Percentiles rank a stretch among this genome's conserved stretches.
Evolutionary conservation across 2,113 vertebrate genomes (phyloP).

Genomic region (Siniperca chuatsi): DNA sequence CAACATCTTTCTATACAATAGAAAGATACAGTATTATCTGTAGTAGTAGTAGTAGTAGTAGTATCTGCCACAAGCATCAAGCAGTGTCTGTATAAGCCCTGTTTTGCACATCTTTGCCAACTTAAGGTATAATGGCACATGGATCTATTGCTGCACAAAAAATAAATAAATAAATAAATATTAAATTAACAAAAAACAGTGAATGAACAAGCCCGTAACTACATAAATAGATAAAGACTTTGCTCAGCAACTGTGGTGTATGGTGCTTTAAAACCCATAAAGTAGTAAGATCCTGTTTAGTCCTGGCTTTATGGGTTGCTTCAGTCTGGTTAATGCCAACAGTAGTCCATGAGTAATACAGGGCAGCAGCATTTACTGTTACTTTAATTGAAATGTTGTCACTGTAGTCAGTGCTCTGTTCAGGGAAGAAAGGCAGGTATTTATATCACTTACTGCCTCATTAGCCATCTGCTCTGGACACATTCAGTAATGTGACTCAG

Average conservation of each 20-base stretch:
- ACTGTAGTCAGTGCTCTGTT: background rate
- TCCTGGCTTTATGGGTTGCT: slow-evolving; percentile 6
- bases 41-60: too few relatives aligned
- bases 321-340: slow-evolving; percentile 8
- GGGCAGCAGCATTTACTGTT: slow-evolving; percentile 16
- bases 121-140: slow-evolving; percentile 63
- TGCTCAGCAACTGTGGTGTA: background rate
- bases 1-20: background rate
- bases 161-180: slow-evolving; percentile 37
- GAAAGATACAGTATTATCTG: slow-evolving; percentile 9
- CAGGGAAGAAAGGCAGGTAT: slow-evolving; percentile 37
- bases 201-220: slow-evolving; percentile 23
- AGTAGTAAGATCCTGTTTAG: slow-evolving; percentile 1
- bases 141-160: slow-evolving; percentile 43
- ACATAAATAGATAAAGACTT: slow-evolving; percentile 30
- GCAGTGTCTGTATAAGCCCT: slow-evolving; percentile 31
- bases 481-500: slow-evolving; percentile 27
- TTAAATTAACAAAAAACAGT: background rate
- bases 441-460: slow-evolving; percentile 46
- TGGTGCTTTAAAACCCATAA: background rate
- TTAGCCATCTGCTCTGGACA: slow-evolving; percentile 45
- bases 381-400: slow-evolving; percentile 28
- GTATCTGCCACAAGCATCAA: slow-evolving; percentile 43
- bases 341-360: background rate
- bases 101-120: slow-evolving; percentile 45